Evolutionary conservation across 2,888 invertebrate genomes (phyloP), one percentile per base, ranked within the genome.

Genomic region (Drosophila hawaiiensis): DNA sequence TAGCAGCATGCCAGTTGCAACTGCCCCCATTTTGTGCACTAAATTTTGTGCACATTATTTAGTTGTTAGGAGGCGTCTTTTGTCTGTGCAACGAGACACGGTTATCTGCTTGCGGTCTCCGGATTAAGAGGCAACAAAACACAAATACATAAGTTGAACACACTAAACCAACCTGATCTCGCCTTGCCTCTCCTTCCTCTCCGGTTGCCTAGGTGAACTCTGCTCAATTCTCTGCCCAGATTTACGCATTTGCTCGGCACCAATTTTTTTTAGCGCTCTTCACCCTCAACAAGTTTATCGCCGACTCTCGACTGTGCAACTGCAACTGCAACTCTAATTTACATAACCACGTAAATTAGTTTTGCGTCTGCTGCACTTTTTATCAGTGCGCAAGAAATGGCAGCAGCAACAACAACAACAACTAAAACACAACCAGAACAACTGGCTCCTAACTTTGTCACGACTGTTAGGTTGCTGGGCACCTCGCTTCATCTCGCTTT

Each of bases 291-390:
- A 88, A 90, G 85, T 90, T 86, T 90, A 86, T 86, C 85, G 83
- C 83, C 70, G 71, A 70, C 69, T 66, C 82, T 80, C 80, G 73
- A 69, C 71, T 68, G 79, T 80, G 47, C 22, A 47, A 47, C 47
- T 47, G 43, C 78, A 78, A 72, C 82, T 82, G 83, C 80, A 85
- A 78, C 85, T 86, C 85, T 88, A 90, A 86, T 86, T 86, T 86
- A 86, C 85, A 86, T 86, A 86, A 86, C 85, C 85, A 86, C 90
- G 85, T 83, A 86, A 86, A 86, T 86, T 86, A 86, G 85, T 86
- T 86, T 86, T 86, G 89, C 90, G 85, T 90, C 85, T 86, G 89
- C 85, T 88, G 85, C 90, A 86, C 70, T 86, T 86, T 86, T 85
- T 85, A 85, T 85, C 85, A 88, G 90, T 87, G 61, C 43, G 29